These are phyloP conservation scores for Sympetrum striolatum DNA, from an alignment of 2,888 invertebrate genomes.

Conservation along the genomic window DNA sequence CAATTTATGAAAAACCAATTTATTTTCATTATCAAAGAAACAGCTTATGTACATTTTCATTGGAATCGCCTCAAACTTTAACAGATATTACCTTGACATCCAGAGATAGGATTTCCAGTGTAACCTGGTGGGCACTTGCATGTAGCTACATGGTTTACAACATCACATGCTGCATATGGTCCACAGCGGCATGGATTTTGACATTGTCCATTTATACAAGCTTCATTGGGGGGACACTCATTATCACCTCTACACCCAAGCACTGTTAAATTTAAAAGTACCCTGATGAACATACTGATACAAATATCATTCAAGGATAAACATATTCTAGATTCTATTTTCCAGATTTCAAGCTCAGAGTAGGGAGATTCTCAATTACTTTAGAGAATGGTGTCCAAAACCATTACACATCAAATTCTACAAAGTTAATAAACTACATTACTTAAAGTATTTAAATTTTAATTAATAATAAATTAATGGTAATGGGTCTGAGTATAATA, in stretches of 20 bases:
- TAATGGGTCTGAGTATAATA: too few relatives aligned
- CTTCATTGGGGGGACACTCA: slow-evolving; percentile 76
- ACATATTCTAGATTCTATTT: background rate
- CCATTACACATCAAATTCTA: too few relatives aligned
- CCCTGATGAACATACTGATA: background rate
- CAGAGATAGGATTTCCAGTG: slow-evolving; percentile 75
- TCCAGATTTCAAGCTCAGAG: too few relatives aligned
- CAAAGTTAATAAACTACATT: too few relatives aligned
- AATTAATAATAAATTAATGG: too few relatives aligned
- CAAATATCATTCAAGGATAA: background rate
- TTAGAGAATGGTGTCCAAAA: too few relatives aligned
- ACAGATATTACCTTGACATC: slow-evolving; percentile 64
- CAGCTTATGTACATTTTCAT: slow-evolving; percentile 31
- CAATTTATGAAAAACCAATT: background rate
- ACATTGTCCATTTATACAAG: slow-evolving; percentile 79
- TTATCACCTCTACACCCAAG: slow-evolving; percentile 75
- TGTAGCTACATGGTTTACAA: slow-evolving; percentile 76
- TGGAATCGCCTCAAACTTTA: background rate
- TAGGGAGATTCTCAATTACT: too few relatives aligned
- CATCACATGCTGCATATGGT: slow-evolving; percentile 80
- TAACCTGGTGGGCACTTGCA: slow-evolving; percentile 86
- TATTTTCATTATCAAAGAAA: background rate
- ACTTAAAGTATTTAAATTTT: too few relatives aligned
- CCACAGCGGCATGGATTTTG: slow-evolving; percentile 81
- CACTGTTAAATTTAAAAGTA: slow-evolving; percentile 58